Evolutionary conservation across 1,140 invertebrate genomes (phyloP).

Genomic region (Platyura marginata): DNA sequence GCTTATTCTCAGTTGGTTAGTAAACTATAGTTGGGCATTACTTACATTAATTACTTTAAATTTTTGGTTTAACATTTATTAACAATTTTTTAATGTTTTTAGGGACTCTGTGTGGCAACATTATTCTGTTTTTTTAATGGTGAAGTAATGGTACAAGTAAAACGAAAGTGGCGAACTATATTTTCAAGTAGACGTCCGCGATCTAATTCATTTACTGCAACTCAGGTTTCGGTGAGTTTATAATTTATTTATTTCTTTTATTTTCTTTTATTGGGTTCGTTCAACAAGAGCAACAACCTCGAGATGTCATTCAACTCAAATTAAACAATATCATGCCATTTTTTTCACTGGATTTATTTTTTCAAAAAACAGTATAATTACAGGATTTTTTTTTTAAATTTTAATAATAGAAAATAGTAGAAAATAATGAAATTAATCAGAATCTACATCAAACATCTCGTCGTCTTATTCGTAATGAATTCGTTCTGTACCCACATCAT

Average conservation of each 20-base stretch:
- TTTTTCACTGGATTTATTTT: not conserved
- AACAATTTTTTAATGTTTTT: slow-evolving; percentile 13
- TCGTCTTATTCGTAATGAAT: no score
- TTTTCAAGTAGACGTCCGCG: slow-evolving; percentile 43
- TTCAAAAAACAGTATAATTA: not conserved
- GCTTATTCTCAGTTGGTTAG: no score
- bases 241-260: not conserved
- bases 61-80: no score
- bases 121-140: slow-evolving; percentile 93
- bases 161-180: slow-evolving; percentile 52
- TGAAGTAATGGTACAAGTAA: slow-evolving; percentile 70
- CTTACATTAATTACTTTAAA: no score
- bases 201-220: slow-evolving; percentile 63
- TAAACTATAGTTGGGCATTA: no score
- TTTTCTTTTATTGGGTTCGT: not conserved
- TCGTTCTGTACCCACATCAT: no score
- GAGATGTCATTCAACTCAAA: not conserved
- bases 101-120: slow-evolving; percentile 80
- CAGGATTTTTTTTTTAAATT: not conserved
- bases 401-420: not conserved
- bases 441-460: no score
- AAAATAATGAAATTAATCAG: not conserved
- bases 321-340: not conserved
- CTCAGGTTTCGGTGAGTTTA: slow-evolving; percentile 63
- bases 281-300: no score